Conservation (phyloP, 2,797 vertebrate genomes). For the Hybognathus amarus region DNA sequence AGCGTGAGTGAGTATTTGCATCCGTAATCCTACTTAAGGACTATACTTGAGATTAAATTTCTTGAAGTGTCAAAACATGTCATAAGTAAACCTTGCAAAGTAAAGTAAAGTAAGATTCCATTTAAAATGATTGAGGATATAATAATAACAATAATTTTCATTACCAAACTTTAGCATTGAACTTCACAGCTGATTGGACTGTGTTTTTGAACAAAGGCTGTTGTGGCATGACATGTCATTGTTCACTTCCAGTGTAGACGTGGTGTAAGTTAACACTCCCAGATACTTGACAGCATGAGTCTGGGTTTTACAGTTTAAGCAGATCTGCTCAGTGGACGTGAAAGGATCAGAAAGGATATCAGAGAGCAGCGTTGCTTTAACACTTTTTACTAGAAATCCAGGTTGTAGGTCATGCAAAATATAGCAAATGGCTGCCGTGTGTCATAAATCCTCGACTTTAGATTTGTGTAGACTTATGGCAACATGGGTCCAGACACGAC, state of each 20-base stretch:
- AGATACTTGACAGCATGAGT: conserved; percentile 8
- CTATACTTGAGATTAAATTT: not conserved
- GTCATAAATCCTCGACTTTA: not conserved
- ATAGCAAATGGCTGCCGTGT: conserved; percentile 25
- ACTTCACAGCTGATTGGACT: not conserved
- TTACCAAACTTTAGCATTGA: not conserved
- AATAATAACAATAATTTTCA: not conserved
- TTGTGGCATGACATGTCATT: not conserved
- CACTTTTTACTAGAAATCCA: conserved; percentile 23
- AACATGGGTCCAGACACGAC: not conserved
- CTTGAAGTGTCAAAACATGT: conserved; percentile 18
- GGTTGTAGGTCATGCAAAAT: conserved; percentile 42
- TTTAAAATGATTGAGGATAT: not conserved
- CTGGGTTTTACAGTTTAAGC: conserved; percentile 5
- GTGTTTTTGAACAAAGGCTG: not conserved
- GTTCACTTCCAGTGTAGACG: not conserved
- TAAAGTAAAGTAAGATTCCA: not conserved
- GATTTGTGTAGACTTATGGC: conserved; percentile 34
- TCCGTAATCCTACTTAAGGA: conserved; percentile 9
- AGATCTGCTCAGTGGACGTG: conserved; percentile 19
- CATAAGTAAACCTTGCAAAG: not conserved
- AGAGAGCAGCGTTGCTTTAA: conserved; percentile 11
- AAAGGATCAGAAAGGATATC: conserved; percentile 37
- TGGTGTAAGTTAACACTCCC: not conserved
- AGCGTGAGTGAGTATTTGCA: conserved; percentile 3